phyloP scores from a whole-genome alignment of 2,113 vertebrate genomes.

The Aegithalos caudatus region DNA sequence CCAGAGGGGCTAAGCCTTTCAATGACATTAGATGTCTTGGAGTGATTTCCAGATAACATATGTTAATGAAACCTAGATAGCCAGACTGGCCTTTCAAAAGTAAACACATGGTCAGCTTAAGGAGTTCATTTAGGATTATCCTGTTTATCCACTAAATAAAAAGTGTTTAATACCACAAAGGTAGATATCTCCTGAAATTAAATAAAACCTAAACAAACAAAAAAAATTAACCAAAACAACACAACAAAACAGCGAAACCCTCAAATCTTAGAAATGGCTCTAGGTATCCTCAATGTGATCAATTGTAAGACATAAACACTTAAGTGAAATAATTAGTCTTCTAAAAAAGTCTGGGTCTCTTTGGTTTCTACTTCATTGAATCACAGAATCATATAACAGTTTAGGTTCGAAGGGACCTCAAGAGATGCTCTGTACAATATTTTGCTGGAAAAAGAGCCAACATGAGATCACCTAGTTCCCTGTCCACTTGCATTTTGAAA shows the following conservation, averaged over 20 bases:
- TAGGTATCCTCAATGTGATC: background rate
- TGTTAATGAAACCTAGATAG: background rate
- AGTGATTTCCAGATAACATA: background rate
- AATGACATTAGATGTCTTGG: background rate
- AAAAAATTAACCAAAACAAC: background rate
- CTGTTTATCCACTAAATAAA: background rate
- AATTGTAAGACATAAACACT: background rate
- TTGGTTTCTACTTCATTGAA: background rate
- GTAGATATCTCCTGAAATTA: background rate
- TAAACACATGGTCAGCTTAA: background rate
- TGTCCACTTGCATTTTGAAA: background rate
- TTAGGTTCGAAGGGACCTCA: background rate
- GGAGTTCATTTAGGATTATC: background rate
- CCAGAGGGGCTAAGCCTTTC: background rate
- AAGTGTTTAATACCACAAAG: background rate
- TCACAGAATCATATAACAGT: background rate
- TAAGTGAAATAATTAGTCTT: background rate
- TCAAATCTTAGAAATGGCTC: background rate
- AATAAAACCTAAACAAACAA: background rate
- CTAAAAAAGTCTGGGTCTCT: background rate
- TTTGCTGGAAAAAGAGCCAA: background rate
- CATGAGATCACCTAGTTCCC: background rate
- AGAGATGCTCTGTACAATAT: background rate
- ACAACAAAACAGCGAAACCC: background rate
- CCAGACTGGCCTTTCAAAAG: background rate